Evolutionary conservation across 2,888 invertebrate genomes (phyloP).

Genomic region (Parnassius apollo): DNA sequence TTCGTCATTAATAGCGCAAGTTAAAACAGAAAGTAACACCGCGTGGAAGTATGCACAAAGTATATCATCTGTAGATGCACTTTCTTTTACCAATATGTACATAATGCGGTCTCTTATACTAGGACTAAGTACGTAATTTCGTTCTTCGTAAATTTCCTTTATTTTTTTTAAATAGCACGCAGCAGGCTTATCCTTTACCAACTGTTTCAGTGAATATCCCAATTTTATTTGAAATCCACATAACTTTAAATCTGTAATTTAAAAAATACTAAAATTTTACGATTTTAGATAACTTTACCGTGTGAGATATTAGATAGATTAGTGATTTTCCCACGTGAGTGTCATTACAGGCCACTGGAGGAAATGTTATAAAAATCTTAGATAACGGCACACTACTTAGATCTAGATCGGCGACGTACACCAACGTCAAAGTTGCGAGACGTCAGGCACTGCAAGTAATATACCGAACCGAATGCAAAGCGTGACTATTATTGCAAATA

Average conservation of each 20-base stretch:
- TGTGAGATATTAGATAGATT: too few species aligned
- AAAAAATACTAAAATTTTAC: too few species aligned
- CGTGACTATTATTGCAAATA: too few species aligned
- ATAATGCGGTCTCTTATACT: conserved; percentile 69
- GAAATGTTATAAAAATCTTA: too few species aligned
- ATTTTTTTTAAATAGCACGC: conserved; percentile 56
- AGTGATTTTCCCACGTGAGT: too few species aligned
- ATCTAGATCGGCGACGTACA: too few species aligned
- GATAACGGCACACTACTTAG: too few species aligned
- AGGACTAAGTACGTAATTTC: conserved; percentile 80
- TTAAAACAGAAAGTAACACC: conserved; percentile 69
- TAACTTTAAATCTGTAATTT: conserved; percentile 76
- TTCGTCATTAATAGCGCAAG: conserved; percentile 54
- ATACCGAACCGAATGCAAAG: too few species aligned
- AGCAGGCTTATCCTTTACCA: conserved; percentile 39
- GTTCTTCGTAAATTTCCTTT: conserved; percentile 64
- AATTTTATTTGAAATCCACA: conserved; percentile 83
- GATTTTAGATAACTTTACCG: too few species aligned
- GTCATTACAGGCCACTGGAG: too few species aligned
- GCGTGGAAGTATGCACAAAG: conserved; percentile 87
- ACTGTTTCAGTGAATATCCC: conserved; percentile 77
- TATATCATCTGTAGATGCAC: conserved; percentile 77
- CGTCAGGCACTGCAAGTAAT: too few species aligned
- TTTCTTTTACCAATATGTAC: conserved; percentile 78
- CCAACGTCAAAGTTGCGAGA: too few species aligned